A percentile compares a stretch with the other conserved stretches of the same genome.
Evolutionary conservation across 2,888 invertebrate genomes (phyloP).

Genomic region (Carabus problematicus): DNA sequence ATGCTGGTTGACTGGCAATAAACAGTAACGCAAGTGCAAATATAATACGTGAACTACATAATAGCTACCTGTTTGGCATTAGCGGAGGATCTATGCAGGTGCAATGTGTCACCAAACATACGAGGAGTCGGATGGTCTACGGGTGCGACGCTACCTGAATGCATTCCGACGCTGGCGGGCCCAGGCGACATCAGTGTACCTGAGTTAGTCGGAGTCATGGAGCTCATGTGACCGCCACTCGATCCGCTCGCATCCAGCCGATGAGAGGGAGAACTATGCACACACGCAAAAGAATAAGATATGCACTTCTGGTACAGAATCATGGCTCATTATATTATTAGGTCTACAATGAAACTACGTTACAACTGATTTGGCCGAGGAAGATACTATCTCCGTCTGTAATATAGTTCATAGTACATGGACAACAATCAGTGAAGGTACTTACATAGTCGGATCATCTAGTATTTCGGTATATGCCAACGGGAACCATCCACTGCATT

Average conservation of each 20-base stretch:
- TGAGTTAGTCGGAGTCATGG: slow-evolving; percentile 54
- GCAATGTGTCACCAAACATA: slow-evolving; percentile 76
- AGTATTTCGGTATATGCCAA: slow-evolving; percentile 89
- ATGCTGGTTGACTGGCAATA: not conserved
- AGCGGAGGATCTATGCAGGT: slow-evolving; percentile 62
- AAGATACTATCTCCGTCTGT: not conserved
- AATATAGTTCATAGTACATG: slow-evolving; percentile 11
- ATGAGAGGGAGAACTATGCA: slow-evolving; percentile 45
- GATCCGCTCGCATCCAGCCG: slow-evolving; percentile 51
- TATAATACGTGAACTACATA: not conserved
- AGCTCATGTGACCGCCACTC: slow-evolving; percentile 56
- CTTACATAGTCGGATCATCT: slow-evolving; percentile 71
- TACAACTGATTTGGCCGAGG: not conserved
- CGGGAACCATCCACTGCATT: slow-evolving; percentile 94
- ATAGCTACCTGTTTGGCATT: slow-evolving; percentile 61
- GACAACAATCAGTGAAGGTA: no score
- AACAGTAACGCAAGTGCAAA: not conserved
- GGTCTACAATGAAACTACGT: slow-evolving; percentile 1
- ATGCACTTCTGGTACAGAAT: not conserved
- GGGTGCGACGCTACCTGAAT: slow-evolving; percentile 58
- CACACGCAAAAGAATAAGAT: not conserved
- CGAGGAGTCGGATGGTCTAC: slow-evolving; percentile 67
- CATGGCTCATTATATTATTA: not conserved
- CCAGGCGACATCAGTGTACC: slow-evolving; percentile 60
- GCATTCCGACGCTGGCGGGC: slow-evolving; percentile 22